Evolutionary conservation across 2,888 invertebrate genomes (phyloP).

Genomic region (Conops quadrifasciatus): DNA sequence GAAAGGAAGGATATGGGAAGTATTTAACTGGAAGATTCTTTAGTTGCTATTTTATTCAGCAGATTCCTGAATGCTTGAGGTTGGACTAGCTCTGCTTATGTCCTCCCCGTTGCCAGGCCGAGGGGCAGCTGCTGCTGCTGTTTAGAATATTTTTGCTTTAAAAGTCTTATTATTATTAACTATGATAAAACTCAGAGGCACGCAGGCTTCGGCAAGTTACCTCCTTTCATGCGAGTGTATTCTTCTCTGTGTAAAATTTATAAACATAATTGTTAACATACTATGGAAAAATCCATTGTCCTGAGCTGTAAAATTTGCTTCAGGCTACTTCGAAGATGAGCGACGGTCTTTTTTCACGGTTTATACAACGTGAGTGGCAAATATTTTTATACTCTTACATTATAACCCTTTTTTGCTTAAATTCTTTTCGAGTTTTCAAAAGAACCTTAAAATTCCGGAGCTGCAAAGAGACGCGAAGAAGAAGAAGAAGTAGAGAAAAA

Average conservation of each 20-base stretch:
- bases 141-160: not conserved
- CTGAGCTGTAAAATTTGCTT: not conserved
- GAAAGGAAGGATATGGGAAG: slow-evolving; percentile 25
- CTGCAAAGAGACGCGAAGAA: not conserved
- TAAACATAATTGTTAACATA: not conserved
- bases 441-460: slow-evolving; percentile 17
- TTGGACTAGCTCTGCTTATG: slow-evolving; percentile 11
- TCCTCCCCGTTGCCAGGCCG: not conserved
- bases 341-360: not conserved
- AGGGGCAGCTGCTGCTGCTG: slow-evolving; percentile 14
- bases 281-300: not conserved
- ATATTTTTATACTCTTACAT: slow-evolving; percentile 12
- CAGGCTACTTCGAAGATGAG: not conserved
- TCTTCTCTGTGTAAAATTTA: not conserved
- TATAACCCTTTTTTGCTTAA: slow-evolving; percentile 17
- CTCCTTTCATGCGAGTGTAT: not conserved
- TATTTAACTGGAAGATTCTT: slow-evolving; percentile 45
- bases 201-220: slow-evolving; percentile 1
- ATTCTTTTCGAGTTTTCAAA: not conserved
- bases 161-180: slow-evolving; percentile 5
- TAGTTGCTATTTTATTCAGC: slow-evolving; percentile 33
- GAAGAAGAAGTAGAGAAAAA: not conserved
- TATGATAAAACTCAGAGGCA: not conserved
- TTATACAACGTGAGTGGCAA: slow-evolving; percentile 18
- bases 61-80: slow-evolving; percentile 32